A percentile compares a stretch with the other conserved stretches of the same genome.
These are phyloP conservation scores for Phasia obesa DNA, from an alignment of 2,888 invertebrate genomes.

Conservation along the genomic window DNA sequence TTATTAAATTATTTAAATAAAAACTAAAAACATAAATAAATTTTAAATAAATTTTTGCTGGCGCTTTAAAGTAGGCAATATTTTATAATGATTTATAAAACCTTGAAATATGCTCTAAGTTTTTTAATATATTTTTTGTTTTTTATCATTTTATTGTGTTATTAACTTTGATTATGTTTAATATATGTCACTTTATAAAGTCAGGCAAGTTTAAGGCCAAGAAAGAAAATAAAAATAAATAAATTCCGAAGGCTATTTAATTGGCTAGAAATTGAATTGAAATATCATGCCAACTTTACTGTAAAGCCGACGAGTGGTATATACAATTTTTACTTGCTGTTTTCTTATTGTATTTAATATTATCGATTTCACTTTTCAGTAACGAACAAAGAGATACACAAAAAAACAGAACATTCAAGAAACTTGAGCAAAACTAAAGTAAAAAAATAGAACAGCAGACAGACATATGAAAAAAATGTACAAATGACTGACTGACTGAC, in stretches of 20 bases:
- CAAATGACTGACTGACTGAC: too few species aligned
- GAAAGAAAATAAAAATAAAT: background rate
- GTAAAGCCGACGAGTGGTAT: constrained; percentile 1
- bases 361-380: too few species aligned
- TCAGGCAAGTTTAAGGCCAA: background rate
- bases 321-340: background rate
- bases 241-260: constrained; percentile 40
- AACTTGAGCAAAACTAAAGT: too few species aligned
- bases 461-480: too few species aligned
- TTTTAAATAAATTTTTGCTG: too few species aligned
- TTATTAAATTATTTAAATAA: too few species aligned
- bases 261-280: constrained; percentile 19
- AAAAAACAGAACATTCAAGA: too few species aligned
- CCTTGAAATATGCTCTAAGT: background rate
- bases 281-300: constrained; percentile 50
- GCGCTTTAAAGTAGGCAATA: background rate
- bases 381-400: too few species aligned
- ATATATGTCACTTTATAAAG: background rate
- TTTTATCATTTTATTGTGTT: background rate
- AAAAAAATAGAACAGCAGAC: background rate
- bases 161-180: background rate
- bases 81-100: background rate
- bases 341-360: background rate
- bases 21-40: too few species aligned
- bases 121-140: too few species aligned